Evolutionary conservation across 2,888 invertebrate genomes (phyloP), one percentile per base, ranked within the genome.

Genomic region (Idaea straminata): DNA sequence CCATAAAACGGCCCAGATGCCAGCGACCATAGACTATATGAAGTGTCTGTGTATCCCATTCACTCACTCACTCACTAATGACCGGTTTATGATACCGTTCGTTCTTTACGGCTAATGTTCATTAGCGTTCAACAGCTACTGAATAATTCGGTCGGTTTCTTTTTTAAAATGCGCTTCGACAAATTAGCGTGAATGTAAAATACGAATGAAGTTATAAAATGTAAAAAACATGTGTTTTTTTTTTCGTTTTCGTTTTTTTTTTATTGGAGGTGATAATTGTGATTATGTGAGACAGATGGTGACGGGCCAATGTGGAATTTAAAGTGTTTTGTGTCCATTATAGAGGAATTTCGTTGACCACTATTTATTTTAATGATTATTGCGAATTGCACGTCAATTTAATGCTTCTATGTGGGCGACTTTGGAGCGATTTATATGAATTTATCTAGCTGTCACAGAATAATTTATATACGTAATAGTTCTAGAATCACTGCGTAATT

Each of bases 161-260:
- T 89, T 91, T 90, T 88, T 86, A 83, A 86, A 74, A 88, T 86
- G 78, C 83, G 79, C 83, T 85, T 90, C 88, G 86, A 91, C 91
- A 91, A 92, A 92, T 92, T 92, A 92, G 90, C 92, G 86, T 86
- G 86, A 84, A 88, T 88, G 92, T 92, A 92, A 92, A 92, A 89
- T 86, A 86, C 87, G 87, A 88, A 89, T 88, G 85, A 79, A 82
- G 87, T 82, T 73, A 87, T 91, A 92, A 91, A 91, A 47, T 47
- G 47, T 47, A 47, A 47, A 75, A 87, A 69, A 88, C 83, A 83
- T 80, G 77, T 88, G 86, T 90, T 84, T 83, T 87, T 88, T 83
- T 86, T 84, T 79, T 69, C 69, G 82, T 81, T 88, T 87, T 84
- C 80, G 85, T 87, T 86, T 47, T 47, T 36, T 25, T 84, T 89